Evolutionary conservation across 2,888 invertebrate species (phyloP).

Genomic region (Boloria selene): DNA sequence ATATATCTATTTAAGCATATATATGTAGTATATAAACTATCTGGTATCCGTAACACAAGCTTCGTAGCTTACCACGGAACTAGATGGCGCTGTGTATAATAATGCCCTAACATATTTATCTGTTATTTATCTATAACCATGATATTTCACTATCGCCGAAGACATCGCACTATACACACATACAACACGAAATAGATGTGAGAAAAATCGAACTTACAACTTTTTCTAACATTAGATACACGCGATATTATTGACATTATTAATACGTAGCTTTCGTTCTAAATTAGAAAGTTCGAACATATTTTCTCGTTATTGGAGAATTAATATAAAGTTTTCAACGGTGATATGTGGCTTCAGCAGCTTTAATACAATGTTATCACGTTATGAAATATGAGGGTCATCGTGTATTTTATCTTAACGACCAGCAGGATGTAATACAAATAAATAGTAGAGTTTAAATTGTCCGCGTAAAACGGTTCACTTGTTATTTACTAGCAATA

Average conservation of each 20-base stretch:
- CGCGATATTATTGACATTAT: constrained; percentile 3
- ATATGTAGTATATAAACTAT: too few relatives aligned
- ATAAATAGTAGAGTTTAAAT: constrained; percentile 27
- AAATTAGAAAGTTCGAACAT: constrained; percentile 33
- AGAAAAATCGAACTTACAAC: not conserved
- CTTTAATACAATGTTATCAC: constrained; percentile 32
- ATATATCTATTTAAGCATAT: too few relatives aligned
- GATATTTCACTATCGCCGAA: too few relatives aligned
- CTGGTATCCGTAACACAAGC: too few relatives aligned
- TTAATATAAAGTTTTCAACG: constrained; percentile 35
- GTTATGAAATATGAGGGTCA: constrained; percentile 32
- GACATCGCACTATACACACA: too few relatives aligned
- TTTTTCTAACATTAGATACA: not conserved
- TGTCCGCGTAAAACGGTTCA: constrained; percentile 10
- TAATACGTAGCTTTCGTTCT: constrained; percentile 6
- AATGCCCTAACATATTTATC: too few relatives aligned
- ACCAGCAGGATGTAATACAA: constrained; percentile 20
- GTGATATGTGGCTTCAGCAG: constrained; percentile 32
- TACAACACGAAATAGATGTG: too few relatives aligned
- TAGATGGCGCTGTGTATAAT: too few relatives aligned
- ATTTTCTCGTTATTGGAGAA: constrained; percentile 30
- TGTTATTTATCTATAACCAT: too few relatives aligned
- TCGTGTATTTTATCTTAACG: constrained; percentile 29
- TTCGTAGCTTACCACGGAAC: too few relatives aligned
- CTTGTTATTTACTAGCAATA: constrained; percentile 10